A percentile compares a stretch with the other conserved stretches of the same genome.
Evolutionary conservation across 2,797 vertebrate genomes (phyloP).

Genomic region (Buceros bicornis): DNA sequence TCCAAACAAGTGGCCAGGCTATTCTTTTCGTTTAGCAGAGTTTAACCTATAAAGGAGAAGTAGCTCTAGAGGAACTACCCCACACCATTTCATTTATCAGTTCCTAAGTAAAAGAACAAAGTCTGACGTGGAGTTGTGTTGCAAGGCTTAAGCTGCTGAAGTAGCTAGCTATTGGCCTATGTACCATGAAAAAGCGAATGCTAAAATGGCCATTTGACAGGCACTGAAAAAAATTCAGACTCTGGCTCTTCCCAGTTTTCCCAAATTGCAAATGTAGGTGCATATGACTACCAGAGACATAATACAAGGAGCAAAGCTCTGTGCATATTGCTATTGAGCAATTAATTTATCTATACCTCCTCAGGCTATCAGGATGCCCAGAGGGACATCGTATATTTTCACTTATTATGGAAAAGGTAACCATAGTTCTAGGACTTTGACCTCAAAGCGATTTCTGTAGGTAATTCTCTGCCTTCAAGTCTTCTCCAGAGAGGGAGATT

Average conservation of each 20-base stretch:
- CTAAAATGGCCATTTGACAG: neutral
- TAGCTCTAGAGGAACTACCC: neutral
- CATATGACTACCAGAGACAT: neutral
- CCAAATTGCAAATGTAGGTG: neutral
- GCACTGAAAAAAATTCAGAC: neutral
- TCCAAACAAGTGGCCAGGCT: neutral
- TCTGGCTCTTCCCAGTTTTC: neutral
- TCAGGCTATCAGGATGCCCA: slow-evolving; percentile 5
- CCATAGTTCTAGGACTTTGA: neutral
- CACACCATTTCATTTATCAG: neutral
- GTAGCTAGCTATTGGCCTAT: neutral
- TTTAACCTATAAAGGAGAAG: neutral
- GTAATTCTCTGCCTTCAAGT: slow-evolving; percentile 37
- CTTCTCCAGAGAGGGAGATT: slow-evolving; percentile 22
- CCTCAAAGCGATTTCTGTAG: slow-evolving; percentile 44
- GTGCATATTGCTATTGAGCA: neutral
- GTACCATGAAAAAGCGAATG: neutral
- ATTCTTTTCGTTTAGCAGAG: neutral
- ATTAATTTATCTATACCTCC: slow-evolving; percentile 46
- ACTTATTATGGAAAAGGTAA: slow-evolving; percentile 44
- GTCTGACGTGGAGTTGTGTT: neutral
- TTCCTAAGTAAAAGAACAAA: neutral
- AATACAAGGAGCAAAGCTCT: neutral
- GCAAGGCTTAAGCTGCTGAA: neutral
- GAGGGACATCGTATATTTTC: neutral